Evolutionary conservation across 2,797 vertebrate genomes (phyloP).

Genomic region (Helarctos malayanus): DNA sequence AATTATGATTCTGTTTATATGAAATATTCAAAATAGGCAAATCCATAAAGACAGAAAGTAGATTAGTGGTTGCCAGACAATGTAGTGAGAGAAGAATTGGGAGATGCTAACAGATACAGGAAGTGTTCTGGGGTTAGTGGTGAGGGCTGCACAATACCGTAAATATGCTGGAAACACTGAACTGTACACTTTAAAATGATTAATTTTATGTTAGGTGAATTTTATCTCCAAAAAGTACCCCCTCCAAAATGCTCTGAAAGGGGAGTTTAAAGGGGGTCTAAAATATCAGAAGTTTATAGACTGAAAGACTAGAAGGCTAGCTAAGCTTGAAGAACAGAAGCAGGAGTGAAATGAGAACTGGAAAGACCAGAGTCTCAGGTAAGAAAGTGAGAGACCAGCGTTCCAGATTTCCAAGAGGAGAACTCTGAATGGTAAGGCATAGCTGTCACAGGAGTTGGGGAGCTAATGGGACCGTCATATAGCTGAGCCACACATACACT

Average conservation of each 20-base stretch:
- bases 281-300: neutral
- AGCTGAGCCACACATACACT: neutral
- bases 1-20: conserved; percentile 37
- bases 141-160: neutral
- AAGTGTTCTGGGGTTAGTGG: neutral
- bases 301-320: neutral
- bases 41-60: neutral
- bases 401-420: conserved; percentile 43
- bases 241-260: neutral
- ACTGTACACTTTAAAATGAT: neutral
- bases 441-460: neutral
- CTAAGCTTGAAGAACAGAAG: conserved; percentile 30
- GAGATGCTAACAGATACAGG: neutral
- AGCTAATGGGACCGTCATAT: neutral
- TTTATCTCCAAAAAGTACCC: conserved; percentile 50
- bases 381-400: conserved; percentile 6
- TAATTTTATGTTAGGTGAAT: conserved; percentile 26
- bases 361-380: neutral
- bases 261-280: conserved; percentile 2
- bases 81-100: neutral
- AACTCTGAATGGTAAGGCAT: neutral
- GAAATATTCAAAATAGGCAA: conserved; percentile 37
- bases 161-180: conserved; percentile 23
- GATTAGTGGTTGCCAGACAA: neutral
- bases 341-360: neutral